Conservation (phyloP, 2,888 invertebrate genomes). For the Polydesmus complanatus region DNA sequence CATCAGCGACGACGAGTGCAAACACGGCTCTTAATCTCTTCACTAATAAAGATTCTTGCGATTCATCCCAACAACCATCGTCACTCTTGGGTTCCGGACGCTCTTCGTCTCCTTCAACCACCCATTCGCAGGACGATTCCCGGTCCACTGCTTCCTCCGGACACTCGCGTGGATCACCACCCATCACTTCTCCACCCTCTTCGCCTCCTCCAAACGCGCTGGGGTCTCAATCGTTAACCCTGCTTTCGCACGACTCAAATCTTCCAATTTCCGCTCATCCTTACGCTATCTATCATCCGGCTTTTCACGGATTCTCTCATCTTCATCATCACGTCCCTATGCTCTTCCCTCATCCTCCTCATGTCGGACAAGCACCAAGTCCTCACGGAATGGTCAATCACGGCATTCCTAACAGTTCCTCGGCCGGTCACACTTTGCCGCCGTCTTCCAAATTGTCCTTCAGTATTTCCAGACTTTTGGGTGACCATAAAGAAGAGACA, state of each 20-base stretch:
- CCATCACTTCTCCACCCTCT: background rate
- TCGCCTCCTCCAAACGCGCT: background rate
- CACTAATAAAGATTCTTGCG: background rate
- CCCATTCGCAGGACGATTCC: background rate
- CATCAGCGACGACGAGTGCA: conserved; percentile 1
- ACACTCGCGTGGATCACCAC: background rate
- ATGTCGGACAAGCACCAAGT: background rate
- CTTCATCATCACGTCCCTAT: background rate
- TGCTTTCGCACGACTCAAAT: background rate
- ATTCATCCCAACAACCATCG: background rate
- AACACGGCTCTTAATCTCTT: background rate
- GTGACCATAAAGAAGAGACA: conserved; percentile 27
- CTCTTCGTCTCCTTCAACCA: background rate
- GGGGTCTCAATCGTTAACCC: background rate
- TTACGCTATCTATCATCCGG: background rate
- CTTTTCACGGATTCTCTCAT: background rate
- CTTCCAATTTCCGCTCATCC: conserved; percentile 1
- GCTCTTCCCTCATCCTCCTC: background rate
- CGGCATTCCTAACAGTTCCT: background rate
- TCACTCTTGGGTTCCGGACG: background rate
- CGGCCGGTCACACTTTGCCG: background rate
- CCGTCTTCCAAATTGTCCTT: conserved; percentile 46
- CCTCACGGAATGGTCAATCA: background rate
- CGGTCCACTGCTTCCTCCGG: background rate
- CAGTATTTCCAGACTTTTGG: conserved; percentile 65